Base-by-base conservation (phyloP, 2,797 vertebrate species). In the Australoheros facetus region DNA sequence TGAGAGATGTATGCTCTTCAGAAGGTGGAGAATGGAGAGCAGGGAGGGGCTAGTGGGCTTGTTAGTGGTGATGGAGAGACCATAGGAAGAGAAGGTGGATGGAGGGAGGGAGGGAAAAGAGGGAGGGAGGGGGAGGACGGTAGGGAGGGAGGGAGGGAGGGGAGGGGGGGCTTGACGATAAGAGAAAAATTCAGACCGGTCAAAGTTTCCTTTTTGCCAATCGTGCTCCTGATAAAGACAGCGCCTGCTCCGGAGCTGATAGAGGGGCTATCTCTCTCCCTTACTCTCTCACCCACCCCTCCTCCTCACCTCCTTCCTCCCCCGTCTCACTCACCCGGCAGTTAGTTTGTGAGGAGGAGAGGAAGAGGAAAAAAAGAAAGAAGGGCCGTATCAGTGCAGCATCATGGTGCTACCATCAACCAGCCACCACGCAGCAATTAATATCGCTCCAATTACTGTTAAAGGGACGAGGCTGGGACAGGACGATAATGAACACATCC, bases 151-250 rank as follows among this genome's bases (percentile, higher is more conserved):
- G 71, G 48, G 23, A 56, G 62, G 78, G 59, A 58, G 90, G 14
- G 45, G 78, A 13, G 54, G n/a, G 4, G 89, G 91, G 91, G 91
- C 82, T 94, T 89, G 87, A 95, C 90, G 96, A 97, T 97, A 97
- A 97, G 96, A 93, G 92, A 96, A 96, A 94, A 96, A 96, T 95
- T 97, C 96, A 95, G 96, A 96, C 96, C 91, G 96, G 96, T 96
- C 96, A 96, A 95, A 96, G 96, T 96, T 97, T 97, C 96, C 96
- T 95, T 96, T 96, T 97, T 95, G 96, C 94, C 97, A 97, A 96
- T 96, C 96, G 96, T 95, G 94, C 95, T 96, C 95, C 96, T 94
- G 97, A 97, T 98, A 98, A 97, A 96, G 95, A 96, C 92, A 93
- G 95, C 89, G 97, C 94, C 97, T 98, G 97, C 96, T 96, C 93